Evolutionary conservation across 2,888 invertebrate species (phyloP).

Genomic region (Epinotia brunnichana): DNA sequence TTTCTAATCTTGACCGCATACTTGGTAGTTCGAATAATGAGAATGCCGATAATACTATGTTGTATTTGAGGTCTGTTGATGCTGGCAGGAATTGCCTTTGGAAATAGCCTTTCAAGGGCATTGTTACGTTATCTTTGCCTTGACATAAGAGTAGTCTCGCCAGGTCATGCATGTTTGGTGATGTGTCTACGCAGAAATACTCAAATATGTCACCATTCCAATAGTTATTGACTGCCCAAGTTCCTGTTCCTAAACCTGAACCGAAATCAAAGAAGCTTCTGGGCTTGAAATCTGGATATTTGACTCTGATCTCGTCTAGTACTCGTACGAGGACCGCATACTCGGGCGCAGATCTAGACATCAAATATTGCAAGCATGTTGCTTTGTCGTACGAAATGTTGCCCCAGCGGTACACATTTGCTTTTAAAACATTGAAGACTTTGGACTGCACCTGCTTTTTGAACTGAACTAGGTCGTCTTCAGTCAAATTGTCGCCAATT

Average conservation of each 20-base stretch:
- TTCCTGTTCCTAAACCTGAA: slow-evolving; percentile 93
- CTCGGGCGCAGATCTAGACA: slow-evolving; percentile 88
- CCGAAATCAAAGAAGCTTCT: slow-evolving; percentile 94
- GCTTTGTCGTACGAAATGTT: slow-evolving; percentile 87
- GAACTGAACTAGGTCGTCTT: slow-evolving; percentile 68
- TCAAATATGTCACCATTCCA: slow-evolving; percentile 91
- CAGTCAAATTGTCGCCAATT: slow-evolving; percentile 55
- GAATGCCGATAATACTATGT: slow-evolving; percentile 91
- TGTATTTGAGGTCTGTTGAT: slow-evolving; percentile 85
- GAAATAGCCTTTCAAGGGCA: slow-evolving; percentile 85
- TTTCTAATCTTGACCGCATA: slow-evolving; percentile 86
- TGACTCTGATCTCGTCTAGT: slow-evolving; percentile 87
- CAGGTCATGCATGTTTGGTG: slow-evolving; percentile 91
- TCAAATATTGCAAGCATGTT: slow-evolving; percentile 87
- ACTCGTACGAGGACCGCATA: slow-evolving; percentile 89
- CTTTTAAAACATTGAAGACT: slow-evolving; percentile 83
- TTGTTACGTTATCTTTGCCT: slow-evolving; percentile 85
- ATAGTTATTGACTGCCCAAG: slow-evolving; percentile 90
- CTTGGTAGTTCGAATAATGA: slow-evolving; percentile 91
- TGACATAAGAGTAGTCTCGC: slow-evolving; percentile 87
- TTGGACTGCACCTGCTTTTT: slow-evolving; percentile 79
- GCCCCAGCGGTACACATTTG: slow-evolving; percentile 88
- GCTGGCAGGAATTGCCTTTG: slow-evolving; percentile 93
- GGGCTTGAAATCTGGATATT: slow-evolving; percentile 88
- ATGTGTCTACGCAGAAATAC: slow-evolving; percentile 93